phyloP scores from a whole-genome alignment of 2,888 invertebrate genomes.

The Geophilus truncorum region DNA sequence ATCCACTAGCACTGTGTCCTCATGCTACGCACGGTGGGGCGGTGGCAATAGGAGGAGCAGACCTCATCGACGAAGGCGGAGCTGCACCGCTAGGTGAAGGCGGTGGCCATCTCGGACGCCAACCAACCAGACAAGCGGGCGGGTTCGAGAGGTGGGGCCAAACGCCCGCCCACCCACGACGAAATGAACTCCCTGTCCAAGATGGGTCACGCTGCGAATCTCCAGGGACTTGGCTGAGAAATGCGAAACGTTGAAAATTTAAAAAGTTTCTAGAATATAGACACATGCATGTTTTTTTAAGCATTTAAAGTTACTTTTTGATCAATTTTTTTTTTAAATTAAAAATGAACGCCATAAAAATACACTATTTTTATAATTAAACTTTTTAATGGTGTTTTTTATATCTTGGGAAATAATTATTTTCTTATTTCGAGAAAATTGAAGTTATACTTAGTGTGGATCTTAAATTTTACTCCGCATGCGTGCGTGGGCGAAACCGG shows the following conservation, averaged over 20 bases:
- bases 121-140: conserved; percentile 2
- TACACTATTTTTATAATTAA: not conserved
- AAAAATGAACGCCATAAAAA: no score
- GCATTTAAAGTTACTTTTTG: no score
- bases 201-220: not conserved
- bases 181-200: conserved; percentile 8
- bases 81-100: not conserved
- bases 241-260: not conserved
- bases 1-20: conserved; percentile 4
- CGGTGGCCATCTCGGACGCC: conserved; percentile 10
- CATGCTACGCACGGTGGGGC: not conserved
- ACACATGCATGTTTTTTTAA: not conserved
- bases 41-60: conserved; percentile 4
- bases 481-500: conserved; percentile 6
- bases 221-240: not conserved
- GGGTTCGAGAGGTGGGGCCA: not conserved
- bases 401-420: not conserved
- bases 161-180: conserved; percentile 1
- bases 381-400: not conserved
- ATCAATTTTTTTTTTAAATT: no score
- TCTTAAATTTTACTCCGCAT: not conserved
- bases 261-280: no score
- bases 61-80: not conserved
- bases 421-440: not conserved
- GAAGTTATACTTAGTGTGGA: not conserved